Conservation (phyloP, 1,140 invertebrate species). For the Ridgeia piscesae region DNA sequence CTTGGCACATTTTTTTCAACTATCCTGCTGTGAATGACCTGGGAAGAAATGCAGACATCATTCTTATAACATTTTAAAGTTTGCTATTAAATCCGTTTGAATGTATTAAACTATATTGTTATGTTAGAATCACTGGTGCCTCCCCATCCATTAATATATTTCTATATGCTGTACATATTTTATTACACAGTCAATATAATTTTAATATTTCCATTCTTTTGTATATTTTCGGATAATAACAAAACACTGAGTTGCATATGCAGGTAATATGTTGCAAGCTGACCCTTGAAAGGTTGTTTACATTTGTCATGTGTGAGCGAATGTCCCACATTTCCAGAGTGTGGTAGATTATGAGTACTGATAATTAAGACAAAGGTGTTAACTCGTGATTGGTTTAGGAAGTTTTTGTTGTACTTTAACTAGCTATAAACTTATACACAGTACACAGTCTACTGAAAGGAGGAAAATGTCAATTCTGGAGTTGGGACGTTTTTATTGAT, state of each 20-base stretch:
- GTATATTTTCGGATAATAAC: background rate
- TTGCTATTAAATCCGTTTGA: background rate
- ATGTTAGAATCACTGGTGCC: background rate
- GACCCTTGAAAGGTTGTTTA: background rate
- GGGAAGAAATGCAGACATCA: too few relatives aligned
- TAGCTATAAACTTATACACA: background rate
- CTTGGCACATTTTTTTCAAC: too few relatives aligned
- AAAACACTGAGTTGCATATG: background rate
- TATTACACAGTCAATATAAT: background rate
- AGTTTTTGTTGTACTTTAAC: too few relatives aligned
- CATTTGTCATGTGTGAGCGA: background rate
- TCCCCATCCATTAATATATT: background rate
- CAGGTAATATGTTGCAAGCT: background rate
- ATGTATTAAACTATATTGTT: background rate
- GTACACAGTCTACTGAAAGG: background rate
- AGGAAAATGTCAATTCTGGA: background rate
- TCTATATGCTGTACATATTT: background rate
- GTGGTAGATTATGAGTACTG: background rate
- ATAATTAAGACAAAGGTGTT: too few relatives aligned
- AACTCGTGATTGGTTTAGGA: too few relatives aligned
- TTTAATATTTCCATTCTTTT: background rate
- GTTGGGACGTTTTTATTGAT: background rate
- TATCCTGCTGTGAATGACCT: too few relatives aligned
- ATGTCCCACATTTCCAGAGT: background rate
- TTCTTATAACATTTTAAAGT: background rate